Evolutionary conservation across 2,888 invertebrate genomes (phyloP).

Genomic region (Drosophila acutilabella): DNA sequence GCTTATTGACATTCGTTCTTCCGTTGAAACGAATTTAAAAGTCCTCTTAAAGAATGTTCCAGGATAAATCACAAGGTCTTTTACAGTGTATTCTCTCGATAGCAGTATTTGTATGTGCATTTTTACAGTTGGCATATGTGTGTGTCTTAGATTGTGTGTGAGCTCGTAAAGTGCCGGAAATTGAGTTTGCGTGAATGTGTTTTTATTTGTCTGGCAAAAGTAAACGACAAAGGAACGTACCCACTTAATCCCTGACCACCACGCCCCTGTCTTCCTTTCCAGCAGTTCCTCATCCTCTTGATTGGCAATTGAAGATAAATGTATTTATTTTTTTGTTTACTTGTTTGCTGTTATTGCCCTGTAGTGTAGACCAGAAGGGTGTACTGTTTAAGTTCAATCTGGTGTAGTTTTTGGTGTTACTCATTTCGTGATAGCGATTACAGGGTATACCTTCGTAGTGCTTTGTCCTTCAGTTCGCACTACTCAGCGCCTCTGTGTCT

Average conservation of each 20-base stretch:
- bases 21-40: no score
- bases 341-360: conserved; percentile 14
- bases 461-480: not conserved
- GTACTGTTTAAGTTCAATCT: no score
- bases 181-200: conserved; percentile 35
- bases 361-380: not conserved
- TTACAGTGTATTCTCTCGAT: no score
- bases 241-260: conserved; percentile 10
- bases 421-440: not conserved
- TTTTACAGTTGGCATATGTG: not conserved
- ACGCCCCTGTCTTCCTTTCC: no score
- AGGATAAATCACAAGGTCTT: no score
- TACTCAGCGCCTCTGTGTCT: not conserved
- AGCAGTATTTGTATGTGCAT: no score
- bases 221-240: conserved; percentile 16
- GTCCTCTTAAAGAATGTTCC: no score
- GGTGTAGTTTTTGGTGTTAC: not conserved
- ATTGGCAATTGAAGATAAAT: conserved; percentile 51
- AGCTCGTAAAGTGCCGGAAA: conserved; percentile 45
- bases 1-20: no score
- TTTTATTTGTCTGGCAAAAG: conserved; percentile 33
- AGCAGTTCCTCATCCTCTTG: conserved; percentile 8
- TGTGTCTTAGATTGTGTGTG: conserved; percentile 1
- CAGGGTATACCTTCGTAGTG: conserved; percentile 6
- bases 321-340: conserved; percentile 38